Conservation (phyloP, 2,797 vertebrate genomes). For the Hoplostethus atlanticus region DNA sequence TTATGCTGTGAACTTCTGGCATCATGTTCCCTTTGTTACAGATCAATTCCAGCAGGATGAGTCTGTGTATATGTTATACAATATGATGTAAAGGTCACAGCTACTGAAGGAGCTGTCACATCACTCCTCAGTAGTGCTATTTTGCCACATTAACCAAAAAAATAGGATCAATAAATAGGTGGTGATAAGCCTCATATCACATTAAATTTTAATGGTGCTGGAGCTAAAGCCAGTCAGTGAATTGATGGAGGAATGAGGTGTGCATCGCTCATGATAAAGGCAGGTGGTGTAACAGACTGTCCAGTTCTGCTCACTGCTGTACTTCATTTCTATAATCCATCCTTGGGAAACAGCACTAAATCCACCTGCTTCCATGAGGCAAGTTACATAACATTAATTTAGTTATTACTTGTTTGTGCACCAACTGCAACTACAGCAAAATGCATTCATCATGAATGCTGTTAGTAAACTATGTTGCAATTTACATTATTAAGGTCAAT, state of each 20-base stretch:
- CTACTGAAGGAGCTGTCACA: not conserved
- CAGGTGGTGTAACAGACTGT: constrained; percentile 60
- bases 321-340: constrained; percentile 52
- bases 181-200: too few species aligned
- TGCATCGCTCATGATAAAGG: not conserved
- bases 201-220: too few species aligned
- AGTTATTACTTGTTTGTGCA: too few species aligned
- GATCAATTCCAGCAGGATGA: not conserved
- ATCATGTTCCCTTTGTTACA: not conserved
- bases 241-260: not conserved
- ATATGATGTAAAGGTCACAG: not conserved
- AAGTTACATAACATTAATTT: not conserved
- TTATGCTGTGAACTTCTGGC: not conserved
- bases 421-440: not conserved
- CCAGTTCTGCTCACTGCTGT: constrained; percentile 14
- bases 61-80: not conserved
- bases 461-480: not conserved
- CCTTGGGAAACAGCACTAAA: constrained; percentile 11
- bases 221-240: not conserved
- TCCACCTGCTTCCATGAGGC: not conserved
- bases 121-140: not conserved
- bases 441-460: accelerated
- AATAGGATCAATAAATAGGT: too few species aligned
- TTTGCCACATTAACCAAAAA: too few species aligned
- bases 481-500: too few species aligned